phyloP scores from a whole-genome alignment of 2,113 vertebrate genomes.

The Austrofundulus limnaeus region DNA sequence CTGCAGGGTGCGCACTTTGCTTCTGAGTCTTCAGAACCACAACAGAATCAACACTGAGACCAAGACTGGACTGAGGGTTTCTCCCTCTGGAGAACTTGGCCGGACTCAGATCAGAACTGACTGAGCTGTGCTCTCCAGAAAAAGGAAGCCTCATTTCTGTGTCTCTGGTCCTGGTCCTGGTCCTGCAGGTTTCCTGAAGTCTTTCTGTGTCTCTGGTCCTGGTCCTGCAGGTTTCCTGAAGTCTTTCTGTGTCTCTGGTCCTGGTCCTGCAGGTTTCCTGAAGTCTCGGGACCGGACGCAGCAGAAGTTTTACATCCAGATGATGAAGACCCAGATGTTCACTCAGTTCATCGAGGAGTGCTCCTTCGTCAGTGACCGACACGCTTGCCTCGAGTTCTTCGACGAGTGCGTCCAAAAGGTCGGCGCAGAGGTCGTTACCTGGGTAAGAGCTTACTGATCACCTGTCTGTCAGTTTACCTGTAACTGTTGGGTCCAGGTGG shows the following conservation, averaged over 20 bases:
- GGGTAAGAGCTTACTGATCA: accelerated
- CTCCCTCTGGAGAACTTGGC: too few relatives aligned
- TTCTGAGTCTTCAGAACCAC: too few relatives aligned
- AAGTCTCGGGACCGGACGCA: slow-evolving; percentile 89
- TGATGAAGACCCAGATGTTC: slow-evolving; percentile 93
- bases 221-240: slow-evolving; percentile 92
- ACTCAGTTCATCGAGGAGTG: slow-evolving; percentile 95
- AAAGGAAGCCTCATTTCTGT: too few relatives aligned
- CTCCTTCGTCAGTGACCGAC: slow-evolving; percentile 90
- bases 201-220: too few relatives aligned
- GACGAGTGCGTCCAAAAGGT: slow-evolving; percentile 94
- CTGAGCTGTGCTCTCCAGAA: too few relatives aligned
- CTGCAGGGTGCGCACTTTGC: slow-evolving; percentile 80
- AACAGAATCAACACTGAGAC: too few relatives aligned
- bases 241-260: slow-evolving; percentile 54
- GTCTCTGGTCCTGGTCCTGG: background rate
- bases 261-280: slow-evolving; percentile 81
- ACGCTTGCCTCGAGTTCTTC: slow-evolving; percentile 91
- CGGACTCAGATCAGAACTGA: too few relatives aligned
- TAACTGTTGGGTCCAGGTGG: slow-evolving; percentile 72
- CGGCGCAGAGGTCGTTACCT: background rate
- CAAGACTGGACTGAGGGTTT: too few relatives aligned
- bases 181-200: slow-evolving; percentile 87
- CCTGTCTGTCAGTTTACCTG: background rate
- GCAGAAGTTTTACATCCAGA: slow-evolving; percentile 88